These are phyloP conservation scores for Acropora yongei DNA, from an alignment of 64 coral and sea anemone species.

Conservation along the genomic window DNA sequence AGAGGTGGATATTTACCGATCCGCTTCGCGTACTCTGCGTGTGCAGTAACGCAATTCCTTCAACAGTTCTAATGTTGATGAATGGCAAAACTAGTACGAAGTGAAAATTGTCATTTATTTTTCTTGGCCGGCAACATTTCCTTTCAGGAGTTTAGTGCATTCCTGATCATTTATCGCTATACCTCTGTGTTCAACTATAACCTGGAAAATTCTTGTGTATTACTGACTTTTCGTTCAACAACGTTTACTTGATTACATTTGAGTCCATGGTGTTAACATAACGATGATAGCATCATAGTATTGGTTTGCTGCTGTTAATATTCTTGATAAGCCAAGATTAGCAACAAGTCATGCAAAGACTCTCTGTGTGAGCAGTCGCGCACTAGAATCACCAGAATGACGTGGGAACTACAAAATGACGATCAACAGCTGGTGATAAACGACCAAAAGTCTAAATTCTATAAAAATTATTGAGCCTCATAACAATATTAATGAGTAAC, in stretches of 20 bases:
- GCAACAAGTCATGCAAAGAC: too few species aligned
- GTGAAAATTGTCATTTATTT: neutral
- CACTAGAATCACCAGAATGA: too few species aligned
- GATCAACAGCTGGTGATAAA: too few species aligned
- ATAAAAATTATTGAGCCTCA: too few species aligned
- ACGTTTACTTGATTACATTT: neutral
- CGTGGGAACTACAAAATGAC: too few species aligned
- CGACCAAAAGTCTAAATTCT: too few species aligned
- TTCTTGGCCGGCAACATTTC: neutral
- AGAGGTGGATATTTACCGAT: too few species aligned
- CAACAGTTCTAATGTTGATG: neutral
- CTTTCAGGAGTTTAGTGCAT: neutral
- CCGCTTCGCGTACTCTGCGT: neutral
- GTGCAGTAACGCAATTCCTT: neutral
- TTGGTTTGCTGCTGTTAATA: neutral
- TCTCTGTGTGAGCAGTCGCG: too few species aligned
- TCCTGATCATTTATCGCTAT: neutral
- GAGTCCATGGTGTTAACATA: neutral
- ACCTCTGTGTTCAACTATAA: neutral
- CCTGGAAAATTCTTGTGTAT: neutral
- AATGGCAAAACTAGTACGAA: neutral
- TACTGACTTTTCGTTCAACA: neutral
- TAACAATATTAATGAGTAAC: too few species aligned
- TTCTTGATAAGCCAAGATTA: neutral
- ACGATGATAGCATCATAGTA: neutral